Evolutionary conservation across 2,113 vertebrate genomes (phyloP).

Genomic region (Epinephelus fuscoguttatus): DNA sequence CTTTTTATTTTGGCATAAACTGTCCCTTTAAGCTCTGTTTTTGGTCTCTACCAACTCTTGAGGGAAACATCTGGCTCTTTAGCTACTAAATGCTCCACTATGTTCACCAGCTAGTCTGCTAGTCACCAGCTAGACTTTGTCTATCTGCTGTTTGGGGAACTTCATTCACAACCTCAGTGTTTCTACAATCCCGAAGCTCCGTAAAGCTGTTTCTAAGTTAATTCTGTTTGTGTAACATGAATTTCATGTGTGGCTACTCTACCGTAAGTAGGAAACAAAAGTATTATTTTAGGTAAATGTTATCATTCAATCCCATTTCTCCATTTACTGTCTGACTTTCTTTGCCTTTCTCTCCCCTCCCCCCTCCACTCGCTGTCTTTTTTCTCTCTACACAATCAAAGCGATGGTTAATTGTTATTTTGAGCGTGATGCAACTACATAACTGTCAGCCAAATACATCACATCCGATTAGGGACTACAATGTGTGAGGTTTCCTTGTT

Average conservation of each 20-base stretch:
- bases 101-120: not conserved
- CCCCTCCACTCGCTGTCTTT: not conserved
- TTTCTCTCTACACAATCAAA: not conserved
- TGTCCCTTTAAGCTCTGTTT: too few species aligned
- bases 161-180: not conserved
- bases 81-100: too few species aligned
- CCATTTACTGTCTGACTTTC: not conserved
- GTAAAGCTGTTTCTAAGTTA: not conserved
- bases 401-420: not conserved
- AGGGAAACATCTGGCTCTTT: too few species aligned
- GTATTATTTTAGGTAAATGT: not conserved
- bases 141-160: too few species aligned
- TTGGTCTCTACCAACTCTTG: too few species aligned
- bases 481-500: slow-evolving; percentile 11
- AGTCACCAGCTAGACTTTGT: not conserved
- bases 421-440: slow-evolving; percentile 30
- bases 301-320: not conserved
- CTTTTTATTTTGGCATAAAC: too few species aligned
- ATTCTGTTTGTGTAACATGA: not conserved
- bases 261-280: not conserved
- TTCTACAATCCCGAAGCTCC: not conserved
- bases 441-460: slow-evolving; percentile 8
- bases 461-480: not conserved
- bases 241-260: not conserved
- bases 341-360: not conserved